Evolutionary conservation across 2,888 invertebrate genomes (phyloP).

Genomic region (Frankliniella intonsa): DNA sequence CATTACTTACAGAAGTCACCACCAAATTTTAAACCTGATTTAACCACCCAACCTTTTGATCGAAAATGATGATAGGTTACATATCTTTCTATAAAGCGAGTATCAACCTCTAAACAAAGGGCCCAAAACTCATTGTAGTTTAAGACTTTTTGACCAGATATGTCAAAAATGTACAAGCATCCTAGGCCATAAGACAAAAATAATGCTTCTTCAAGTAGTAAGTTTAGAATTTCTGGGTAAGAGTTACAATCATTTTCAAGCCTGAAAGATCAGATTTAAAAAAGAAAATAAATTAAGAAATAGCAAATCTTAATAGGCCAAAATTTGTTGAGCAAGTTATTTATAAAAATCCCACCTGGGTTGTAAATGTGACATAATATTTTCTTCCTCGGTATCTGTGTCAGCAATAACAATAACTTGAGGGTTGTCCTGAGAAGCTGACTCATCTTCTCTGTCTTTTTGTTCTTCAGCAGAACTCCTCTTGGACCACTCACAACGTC

Average conservation of each 20-base stretch:
- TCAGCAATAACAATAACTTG: slow-evolving; percentile 55
- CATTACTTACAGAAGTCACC: slow-evolving; percentile 74
- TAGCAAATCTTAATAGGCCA: not conserved
- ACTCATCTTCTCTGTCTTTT: slow-evolving; percentile 8
- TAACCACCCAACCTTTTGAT: slow-evolving; percentile 87
- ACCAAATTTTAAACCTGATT: slow-evolving; percentile 83
- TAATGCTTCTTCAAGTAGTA: slow-evolving; percentile 74
- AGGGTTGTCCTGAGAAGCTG: not conserved
- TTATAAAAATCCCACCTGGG: slow-evolving; percentile 42
- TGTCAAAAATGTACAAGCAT: slow-evolving; percentile 59
- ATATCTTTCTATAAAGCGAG: slow-evolving; percentile 61
- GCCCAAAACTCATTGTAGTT: slow-evolving; percentile 50
- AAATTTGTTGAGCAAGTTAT: slow-evolving; percentile 29
- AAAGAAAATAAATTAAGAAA: not conserved
- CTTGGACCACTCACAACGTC: slow-evolving; percentile 46
- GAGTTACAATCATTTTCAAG: slow-evolving; percentile 57
- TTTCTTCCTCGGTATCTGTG: slow-evolving; percentile 60
- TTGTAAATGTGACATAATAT: slow-evolving; percentile 57
- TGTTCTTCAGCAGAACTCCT: slow-evolving; percentile 35
- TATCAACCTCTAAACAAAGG: not conserved
- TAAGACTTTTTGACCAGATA: slow-evolving; percentile 54
- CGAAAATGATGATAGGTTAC: slow-evolving; percentile 79
- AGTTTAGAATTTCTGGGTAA: slow-evolving; percentile 58
- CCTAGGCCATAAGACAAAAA: slow-evolving; percentile 64
- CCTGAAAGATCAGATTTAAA: slow-evolving; percentile 37